Evolutionary conservation across 2,113 vertebrate genomes (phyloP).

Genomic region (Tapirus terrestris): DNA sequence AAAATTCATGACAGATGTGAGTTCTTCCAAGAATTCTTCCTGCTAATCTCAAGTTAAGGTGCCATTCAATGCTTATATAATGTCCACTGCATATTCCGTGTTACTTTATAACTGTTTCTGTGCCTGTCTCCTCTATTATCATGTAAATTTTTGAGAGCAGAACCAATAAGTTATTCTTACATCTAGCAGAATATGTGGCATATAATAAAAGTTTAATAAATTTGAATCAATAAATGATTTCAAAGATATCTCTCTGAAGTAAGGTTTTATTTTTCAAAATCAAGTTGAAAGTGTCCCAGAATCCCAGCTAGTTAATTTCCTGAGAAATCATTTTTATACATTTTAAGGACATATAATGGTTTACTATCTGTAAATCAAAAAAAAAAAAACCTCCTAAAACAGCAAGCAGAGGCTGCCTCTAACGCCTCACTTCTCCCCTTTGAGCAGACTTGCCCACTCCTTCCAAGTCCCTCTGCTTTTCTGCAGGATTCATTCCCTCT

Average conservation of each 20-base stretch:
- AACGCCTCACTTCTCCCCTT: neutral
- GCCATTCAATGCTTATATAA: neutral
- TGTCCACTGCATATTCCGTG: neutral
- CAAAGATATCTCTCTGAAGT: neutral
- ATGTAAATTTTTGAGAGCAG: neutral
- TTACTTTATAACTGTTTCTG: neutral
- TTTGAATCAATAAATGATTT: neutral
- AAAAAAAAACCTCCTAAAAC: no score
- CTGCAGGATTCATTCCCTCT: neutral
- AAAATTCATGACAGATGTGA: neutral
- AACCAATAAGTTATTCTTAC: neutral
- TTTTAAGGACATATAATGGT: neutral
- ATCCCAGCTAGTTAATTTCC: neutral
- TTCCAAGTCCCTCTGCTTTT: neutral
- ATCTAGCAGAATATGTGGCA: neutral
- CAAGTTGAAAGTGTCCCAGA: neutral
- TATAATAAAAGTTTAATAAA: neutral
- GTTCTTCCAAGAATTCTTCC: neutral
- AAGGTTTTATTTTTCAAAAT: neutral
- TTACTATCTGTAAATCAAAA: neutral
- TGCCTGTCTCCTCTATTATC: neutral
- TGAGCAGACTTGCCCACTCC: neutral
- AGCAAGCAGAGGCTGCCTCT: neutral
- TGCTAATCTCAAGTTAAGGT: neutral
- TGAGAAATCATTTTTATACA: neutral